Evolutionary conservation across 2,888 invertebrate species (phyloP), one percentile per base, ranked within the genome.

Genomic region (Margaritifera margaritifera): DNA sequence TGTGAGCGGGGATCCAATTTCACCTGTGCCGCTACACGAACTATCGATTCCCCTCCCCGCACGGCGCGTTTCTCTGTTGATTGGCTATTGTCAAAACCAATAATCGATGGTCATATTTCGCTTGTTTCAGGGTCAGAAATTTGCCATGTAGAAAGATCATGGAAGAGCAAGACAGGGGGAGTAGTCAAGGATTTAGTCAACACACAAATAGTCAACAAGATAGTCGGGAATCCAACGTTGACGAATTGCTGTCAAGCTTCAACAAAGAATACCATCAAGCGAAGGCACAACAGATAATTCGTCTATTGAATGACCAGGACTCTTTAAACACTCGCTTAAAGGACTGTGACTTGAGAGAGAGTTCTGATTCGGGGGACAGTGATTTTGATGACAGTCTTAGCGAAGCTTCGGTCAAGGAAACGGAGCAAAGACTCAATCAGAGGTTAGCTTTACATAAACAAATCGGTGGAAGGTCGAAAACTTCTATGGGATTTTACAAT

Each of bases 241-340:
- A 74, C 53, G 71, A 74, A 25, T 61, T 80, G 27, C 64, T 83
- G 63, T 80, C 79, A 50, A 68, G 74, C 20, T 78, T 84, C 25
- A 81, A 79, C 69, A 69, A 79, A 59, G 76, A 71, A 58, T 80
- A 75, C 60, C 68, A 75, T 57, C 72, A 80, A 64, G 79, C 82
- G 24, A 84, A 84, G 64, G 82, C 81, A 19, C 78, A 82, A 55
- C 84, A 82, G 62, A 82, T 84, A 42, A 66, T 84, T 3, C 64
- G 84, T 51, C 73, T 84, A n/a, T 64, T 84, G 25, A 74, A 73
- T 50, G 84, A 84, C 56, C 82, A 82, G 61, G 82, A 84, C 66
- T 72, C 72, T 31, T 58, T 80, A 19, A 80, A 76, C 31, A 69
- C 75, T 22, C 69, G 70, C 22, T 68, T 80, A 55, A 57, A 77